Percentiles rank a stretch among this genome's conserved stretches.
Evolutionary conservation across 92 coral and sea anemone species (phyloP).

Genomic region (Epizoanthus fatuus): DNA sequence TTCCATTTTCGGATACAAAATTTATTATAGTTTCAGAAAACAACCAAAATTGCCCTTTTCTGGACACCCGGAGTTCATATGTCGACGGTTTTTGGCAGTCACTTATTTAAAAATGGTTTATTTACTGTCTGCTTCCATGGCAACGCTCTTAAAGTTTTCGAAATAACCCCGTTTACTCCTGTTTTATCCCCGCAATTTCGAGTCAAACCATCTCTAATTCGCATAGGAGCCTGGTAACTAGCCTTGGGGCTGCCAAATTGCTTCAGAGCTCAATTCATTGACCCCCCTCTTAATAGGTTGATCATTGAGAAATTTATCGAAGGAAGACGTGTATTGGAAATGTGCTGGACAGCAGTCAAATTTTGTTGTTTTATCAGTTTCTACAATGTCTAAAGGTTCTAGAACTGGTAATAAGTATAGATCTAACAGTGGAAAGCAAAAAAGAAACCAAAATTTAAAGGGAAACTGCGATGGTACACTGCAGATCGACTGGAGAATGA

Average conservation of each 20-base stretch:
- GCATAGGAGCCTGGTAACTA: conserved; percentile 25
- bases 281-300: background rate
- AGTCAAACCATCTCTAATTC: background rate
- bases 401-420: conserved; percentile 2
- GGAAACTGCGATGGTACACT: background rate
- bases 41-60: background rate
- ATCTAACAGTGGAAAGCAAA: conserved; percentile 6
- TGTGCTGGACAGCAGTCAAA: background rate
- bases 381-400: conserved; percentile 8
- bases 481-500: background rate
- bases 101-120: conserved; percentile 9
- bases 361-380: conserved; percentile 16
- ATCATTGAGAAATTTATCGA: background rate
- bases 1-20: conserved; percentile 12
- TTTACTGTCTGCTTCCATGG: conserved; percentile 20
- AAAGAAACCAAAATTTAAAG: conserved; percentile 25
- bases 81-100: conserved; percentile 11
- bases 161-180: background rate
- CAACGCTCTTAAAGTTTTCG: conserved; percentile 1
- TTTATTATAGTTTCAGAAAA: conserved; percentile 4
- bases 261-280: conserved; percentile 14
- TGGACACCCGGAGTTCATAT: background rate
- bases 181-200: conserved; percentile 6
- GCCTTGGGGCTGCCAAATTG: conserved; percentile 10
- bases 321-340: background rate